Percentiles rank a stretch among this genome's conserved stretches.
These are phyloP conservation scores for Ectemnius cavifrons DNA, from an alignment of 2,888 invertebrate genomes.

Conservation along the genomic window DNA sequence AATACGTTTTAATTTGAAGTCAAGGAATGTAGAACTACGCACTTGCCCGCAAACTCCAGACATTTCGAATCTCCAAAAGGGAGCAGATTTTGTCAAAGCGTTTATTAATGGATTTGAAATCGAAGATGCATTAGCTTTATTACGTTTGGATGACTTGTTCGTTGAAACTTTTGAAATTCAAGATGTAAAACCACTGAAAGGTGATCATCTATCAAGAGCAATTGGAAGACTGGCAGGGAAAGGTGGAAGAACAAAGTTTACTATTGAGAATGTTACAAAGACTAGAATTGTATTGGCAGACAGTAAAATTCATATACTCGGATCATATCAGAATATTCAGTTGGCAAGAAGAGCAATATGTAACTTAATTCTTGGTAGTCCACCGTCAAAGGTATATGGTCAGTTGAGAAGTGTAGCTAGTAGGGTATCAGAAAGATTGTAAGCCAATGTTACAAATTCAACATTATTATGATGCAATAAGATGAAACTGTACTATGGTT, in stretches of 20 bases:
- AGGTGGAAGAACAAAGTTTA: constrained; percentile 97
- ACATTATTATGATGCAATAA: no score
- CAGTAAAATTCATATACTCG: constrained; percentile 96
- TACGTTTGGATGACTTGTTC: constrained; percentile 97
- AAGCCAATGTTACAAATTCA: constrained; percentile 70
- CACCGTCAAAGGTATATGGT: constrained; percentile 98
- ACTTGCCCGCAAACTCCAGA: constrained; percentile 86
- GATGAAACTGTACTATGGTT: no score
- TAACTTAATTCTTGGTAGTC: constrained; percentile 97
- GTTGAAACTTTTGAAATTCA: constrained; percentile 98
- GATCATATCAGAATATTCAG: constrained; percentile 98
- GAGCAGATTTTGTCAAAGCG: constrained; percentile 98
- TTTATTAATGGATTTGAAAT: constrained; percentile 98
- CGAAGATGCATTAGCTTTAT: constrained; percentile 95
- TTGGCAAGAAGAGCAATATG: constrained; percentile 96
- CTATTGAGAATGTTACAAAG: constrained; percentile 99
- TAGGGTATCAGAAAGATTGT: constrained; percentile 90
- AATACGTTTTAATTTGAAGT: constrained; percentile 95
- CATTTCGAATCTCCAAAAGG: constrained; percentile 95
- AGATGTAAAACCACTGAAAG: constrained; percentile 94
- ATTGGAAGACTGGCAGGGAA: constrained; percentile 99
- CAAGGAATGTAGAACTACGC: constrained; percentile 93
- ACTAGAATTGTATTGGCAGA: constrained; percentile 98
- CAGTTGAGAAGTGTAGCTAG: constrained; percentile 92
- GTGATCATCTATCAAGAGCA: constrained; percentile 96